phyloP scores from a whole-genome alignment of 2,797 vertebrate genomes.

The Halcyon badia region DNA sequence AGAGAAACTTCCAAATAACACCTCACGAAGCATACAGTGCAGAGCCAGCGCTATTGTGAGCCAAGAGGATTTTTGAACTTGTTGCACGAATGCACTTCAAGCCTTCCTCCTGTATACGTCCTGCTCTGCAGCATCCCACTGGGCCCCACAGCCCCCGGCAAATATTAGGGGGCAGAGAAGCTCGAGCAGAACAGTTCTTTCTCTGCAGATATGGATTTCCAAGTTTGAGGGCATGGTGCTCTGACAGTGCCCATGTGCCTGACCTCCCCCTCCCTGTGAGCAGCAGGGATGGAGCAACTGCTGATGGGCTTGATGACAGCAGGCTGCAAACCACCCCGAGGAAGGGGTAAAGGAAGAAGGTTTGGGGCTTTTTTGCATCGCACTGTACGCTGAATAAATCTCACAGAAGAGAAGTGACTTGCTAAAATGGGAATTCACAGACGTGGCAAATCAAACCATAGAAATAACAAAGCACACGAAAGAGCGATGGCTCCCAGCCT shows the following conservation, averaged over 20 bases:
- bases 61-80: not conserved
- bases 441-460: not conserved
- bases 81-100: not conserved
- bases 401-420: not conserved
- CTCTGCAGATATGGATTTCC: not conserved
- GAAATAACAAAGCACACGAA: not conserved
- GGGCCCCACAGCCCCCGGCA: not conserved
- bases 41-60: not conserved
- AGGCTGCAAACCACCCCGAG: not conserved
- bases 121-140: not conserved
- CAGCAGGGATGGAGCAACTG: not conserved
- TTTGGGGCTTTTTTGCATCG: not conserved
- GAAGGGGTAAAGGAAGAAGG: not conserved
- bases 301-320: not conserved
- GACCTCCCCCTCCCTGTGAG: not conserved
- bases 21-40: not conserved
- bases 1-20: not conserved
- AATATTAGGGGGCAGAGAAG: not conserved
- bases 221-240: not conserved
- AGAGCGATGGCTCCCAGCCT: not conserved
- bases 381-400: not conserved
- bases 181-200: not conserved
- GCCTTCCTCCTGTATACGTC: not conserved
- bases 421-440: not conserved
- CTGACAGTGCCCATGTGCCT: rapidly evolving